These are phyloP conservation scores for Spilarctia lutea DNA, from an alignment of 2,888 invertebrate species.

Conservation along the genomic window DNA sequence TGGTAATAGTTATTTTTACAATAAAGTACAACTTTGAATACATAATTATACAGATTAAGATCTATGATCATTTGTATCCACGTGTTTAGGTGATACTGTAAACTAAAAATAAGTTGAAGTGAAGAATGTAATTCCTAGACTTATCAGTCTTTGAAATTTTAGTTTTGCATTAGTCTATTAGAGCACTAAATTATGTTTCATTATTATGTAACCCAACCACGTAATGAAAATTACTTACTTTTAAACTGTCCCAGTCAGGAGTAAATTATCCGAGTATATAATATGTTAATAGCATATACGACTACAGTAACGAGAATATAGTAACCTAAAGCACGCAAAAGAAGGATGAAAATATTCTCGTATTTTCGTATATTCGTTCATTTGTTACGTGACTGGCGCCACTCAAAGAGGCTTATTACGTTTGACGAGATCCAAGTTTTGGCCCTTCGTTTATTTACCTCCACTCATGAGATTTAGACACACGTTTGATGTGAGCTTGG, in stretches of 20 bases:
- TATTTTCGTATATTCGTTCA: constrained; percentile 61
- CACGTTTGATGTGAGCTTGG: constrained; percentile 40
- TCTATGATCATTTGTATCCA: background rate
- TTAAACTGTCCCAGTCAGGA: background rate
- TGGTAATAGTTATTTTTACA: no score
- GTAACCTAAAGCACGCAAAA: constrained; percentile 42
- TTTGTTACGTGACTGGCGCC: constrained; percentile 68
- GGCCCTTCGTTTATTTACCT: constrained; percentile 49
- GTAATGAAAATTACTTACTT: background rate
- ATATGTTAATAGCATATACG: constrained; percentile 19
- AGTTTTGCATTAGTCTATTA: no score
- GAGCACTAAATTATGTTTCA: no score
- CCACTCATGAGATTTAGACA: constrained; percentile 47
- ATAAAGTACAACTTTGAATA: no score
- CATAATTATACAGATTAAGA: background rate
- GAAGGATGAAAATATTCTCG: constrained; percentile 52
- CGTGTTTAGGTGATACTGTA: background rate
- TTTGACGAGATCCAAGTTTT: constrained; percentile 59
- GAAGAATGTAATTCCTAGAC: no score
- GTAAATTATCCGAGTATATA: background rate
- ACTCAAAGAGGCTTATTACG: constrained; percentile 70
- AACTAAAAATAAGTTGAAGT: background rate
- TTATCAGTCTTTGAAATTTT: no score
- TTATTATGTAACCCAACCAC: no score
- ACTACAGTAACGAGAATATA: constrained; percentile 20